Base-by-base conservation (phyloP, 2,888 invertebrate genomes). In the Pyralis farinalis region DNA sequence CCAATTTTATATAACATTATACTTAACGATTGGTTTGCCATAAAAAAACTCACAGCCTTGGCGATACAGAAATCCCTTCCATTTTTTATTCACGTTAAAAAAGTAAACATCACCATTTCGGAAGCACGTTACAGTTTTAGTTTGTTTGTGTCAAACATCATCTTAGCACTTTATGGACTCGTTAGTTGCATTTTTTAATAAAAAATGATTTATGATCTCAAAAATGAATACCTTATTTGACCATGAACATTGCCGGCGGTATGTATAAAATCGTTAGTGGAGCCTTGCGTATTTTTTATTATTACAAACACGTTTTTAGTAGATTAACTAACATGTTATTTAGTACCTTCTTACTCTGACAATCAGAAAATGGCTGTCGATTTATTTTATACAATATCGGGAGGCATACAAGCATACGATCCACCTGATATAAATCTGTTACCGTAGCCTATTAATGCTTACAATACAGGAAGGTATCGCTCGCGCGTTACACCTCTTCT, bases 101-200 rank as follows among this genome's bases (percentile, higher is more conserved):
- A 72, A 68, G 54, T 46, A 51, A 66, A 67, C 71, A 64, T 50
- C 63, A 58, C 69, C 63, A 65, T 71, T 76, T 76, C 82, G 69
- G 82, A 80, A 83, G 83, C 83, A 49, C 50, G 55, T 64, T 71
- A 65, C 49, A 58, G 61, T 72, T 73, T 78, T 76, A 62, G 55
- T 78, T 78, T 79, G 65, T 81, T 80, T 80, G 48, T 61, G 58
- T 64, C 54, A 58, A 55, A 53, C 59, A 55, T 52, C 59, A 58
- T 58, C 57, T 62, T 67, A 58, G 55, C 71, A 66, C 63, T 75
- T 81, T 79, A 75, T 67, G 71, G 66, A 55, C 59, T 70, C 63
- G 67, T 78, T 70, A 65, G 66, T 54, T 58, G 53, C 51, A 63
- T 67, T 66, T 25, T 73, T 68, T 61, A 60, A 42, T 48, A 43